Base-by-base conservation (phyloP, 2,797 vertebrate species). In the Hyperoplus immaculatus region DNA sequence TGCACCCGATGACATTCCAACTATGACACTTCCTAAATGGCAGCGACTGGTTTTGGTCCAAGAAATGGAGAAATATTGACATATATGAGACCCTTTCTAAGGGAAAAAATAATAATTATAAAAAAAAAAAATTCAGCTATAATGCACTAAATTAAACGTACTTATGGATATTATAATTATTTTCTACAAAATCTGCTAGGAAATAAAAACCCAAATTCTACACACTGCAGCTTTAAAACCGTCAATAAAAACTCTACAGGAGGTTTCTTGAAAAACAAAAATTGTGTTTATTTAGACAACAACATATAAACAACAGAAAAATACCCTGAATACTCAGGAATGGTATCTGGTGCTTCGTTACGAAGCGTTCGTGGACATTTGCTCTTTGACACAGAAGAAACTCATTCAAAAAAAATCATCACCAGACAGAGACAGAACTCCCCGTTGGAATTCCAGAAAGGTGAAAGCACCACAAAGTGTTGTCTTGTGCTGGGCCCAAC, bases 301-400 rank as follows among this genome's bases (percentile, higher is more conserved):
- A 88, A 79, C 57, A 95, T 95, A 95, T 92, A 92, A 91, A 95
- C 92, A 91, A 91, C 83, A 88, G 78, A 54, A 87, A 88, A 81
- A 89, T 90, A 74, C 16, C 94, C 95, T 95, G 94, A 95, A 88
- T 57, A 93, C 70, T 92, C 94, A 95, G 93, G 94, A 91, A 90
- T 87, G 76, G 87, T 77, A 88, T 86, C 90, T 87, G 89, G 82
- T 93, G 93, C 97, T 98, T 95, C 97, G 97, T 87, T 98, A 95
- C 97, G 97, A 97, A 98, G 97, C 92, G 92, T 92, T 93, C 87
- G 91, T 89, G 94, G 68, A 70, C 73, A 84, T 79, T 81, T 79
- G 66, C 87, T 81, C 87, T 90, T 74, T 93, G 85, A 91, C 79
- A 78, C 76, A 91, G 72, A 85, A 87, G 86, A 85, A 89, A 85